These are phyloP conservation scores for Lampris megalopsis DNA, from an alignment of 2,113 vertebrate genomes.

Conservation along the genomic window DNA sequence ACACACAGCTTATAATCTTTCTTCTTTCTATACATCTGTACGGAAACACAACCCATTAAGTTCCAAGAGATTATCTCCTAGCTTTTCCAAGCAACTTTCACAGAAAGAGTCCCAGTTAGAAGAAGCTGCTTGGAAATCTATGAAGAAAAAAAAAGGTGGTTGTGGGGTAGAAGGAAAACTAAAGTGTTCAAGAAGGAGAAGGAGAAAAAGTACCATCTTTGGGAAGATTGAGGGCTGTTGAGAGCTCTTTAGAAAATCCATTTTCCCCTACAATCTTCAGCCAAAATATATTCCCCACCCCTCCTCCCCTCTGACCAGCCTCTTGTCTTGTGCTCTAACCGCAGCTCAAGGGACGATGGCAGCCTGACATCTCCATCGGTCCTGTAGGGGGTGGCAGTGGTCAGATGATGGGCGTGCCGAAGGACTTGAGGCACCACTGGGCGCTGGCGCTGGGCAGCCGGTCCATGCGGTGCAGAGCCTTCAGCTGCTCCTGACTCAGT, in stretches of 20 bases:
- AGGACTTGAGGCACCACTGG: conserved; percentile 92
- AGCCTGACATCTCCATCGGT: not conserved
- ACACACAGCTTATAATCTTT: conserved; percentile 53
- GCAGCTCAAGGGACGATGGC: not conserved
- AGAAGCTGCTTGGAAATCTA: conserved; percentile 21
- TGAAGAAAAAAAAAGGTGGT: conserved; percentile 11
- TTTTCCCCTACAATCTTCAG: not conserved
- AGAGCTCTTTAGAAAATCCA: conserved; percentile 17
- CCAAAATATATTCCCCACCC: not conserved
- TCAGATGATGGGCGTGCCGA: conserved; percentile 91
- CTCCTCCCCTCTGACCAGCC: not conserved
- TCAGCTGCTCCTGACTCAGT: conserved; percentile 86
- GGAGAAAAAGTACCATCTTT: conserved; percentile 65
- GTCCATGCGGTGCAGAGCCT: conserved; percentile 88
- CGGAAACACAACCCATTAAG: conserved; percentile 28
- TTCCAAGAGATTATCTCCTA: conserved; percentile 25
- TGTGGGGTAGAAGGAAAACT: conserved; percentile 1
- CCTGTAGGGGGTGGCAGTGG: not conserved
- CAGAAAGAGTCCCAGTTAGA: conserved; percentile 30
- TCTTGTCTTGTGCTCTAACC: not conserved
- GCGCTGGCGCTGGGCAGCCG: conserved; percentile 84
- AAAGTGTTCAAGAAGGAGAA: conserved; percentile 19
- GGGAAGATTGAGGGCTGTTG: conserved; percentile 21
- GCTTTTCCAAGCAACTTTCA: conserved; percentile 21
- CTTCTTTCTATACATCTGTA: conserved; percentile 53